Conservation (phyloP, 2,113 vertebrate species). For the Conger conger region DNA sequence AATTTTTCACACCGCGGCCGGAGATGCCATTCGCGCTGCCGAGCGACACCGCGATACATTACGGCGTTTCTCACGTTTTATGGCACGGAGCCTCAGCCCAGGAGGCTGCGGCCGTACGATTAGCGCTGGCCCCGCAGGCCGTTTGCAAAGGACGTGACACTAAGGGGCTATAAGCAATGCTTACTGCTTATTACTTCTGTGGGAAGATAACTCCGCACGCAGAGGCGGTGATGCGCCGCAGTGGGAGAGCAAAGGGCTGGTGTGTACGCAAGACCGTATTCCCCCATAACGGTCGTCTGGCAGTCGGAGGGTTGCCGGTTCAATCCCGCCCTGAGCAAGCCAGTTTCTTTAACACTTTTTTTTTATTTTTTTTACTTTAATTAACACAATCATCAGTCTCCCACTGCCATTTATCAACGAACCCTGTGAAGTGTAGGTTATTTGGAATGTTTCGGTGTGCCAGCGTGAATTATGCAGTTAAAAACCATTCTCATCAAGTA, state of each 20-base stretch:
- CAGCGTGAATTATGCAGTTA: too few relatives aligned
- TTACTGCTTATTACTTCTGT: not conserved
- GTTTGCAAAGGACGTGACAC: not conserved
- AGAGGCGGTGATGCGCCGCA: not conserved
- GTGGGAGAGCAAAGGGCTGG: not conserved
- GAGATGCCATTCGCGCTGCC: not conserved
- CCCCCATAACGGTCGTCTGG: too few relatives aligned
- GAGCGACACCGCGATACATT: not conserved
- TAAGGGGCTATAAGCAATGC: not conserved
- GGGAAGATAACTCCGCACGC: not conserved
- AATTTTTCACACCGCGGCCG: not conserved
- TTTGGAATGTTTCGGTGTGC: too few relatives aligned
- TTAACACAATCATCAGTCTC: too few relatives aligned
- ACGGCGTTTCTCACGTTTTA: not conserved
- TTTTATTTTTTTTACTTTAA: too few relatives aligned
- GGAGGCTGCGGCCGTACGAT: not conserved
- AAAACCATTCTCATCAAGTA: too few relatives aligned
- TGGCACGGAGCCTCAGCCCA: not conserved
- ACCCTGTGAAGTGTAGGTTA: too few relatives aligned
- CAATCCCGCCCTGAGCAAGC: too few relatives aligned
- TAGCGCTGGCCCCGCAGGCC: not conserved
- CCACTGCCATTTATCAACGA: too few relatives aligned
- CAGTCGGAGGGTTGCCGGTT: too few relatives aligned
- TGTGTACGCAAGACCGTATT: not conserved
- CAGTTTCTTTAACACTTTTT: too few relatives aligned